Evolutionary conservation across 2,888 invertebrate genomes (phyloP).

Genomic region (Nomada ferruginata): DNA sequence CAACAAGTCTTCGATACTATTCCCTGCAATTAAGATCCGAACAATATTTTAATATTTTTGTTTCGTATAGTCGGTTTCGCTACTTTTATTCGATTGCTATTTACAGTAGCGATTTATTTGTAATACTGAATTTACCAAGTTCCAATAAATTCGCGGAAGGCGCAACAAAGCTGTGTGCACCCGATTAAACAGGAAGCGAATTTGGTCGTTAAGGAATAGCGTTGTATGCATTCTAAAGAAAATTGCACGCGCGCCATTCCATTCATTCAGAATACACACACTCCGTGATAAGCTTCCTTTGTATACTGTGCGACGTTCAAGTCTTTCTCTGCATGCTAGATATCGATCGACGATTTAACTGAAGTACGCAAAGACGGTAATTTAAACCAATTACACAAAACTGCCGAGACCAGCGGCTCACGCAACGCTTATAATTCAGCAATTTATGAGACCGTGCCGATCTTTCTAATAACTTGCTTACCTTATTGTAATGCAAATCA

Average conservation of each 20-base stretch:
- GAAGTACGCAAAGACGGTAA: conserved; percentile 21
- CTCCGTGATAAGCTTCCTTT: conserved; percentile 51
- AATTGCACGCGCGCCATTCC: conserved; percentile 52
- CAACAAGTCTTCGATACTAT: not conserved
- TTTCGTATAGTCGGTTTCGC: not conserved
- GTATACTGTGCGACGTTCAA: conserved; percentile 25
- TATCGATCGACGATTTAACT: conserved; percentile 32
- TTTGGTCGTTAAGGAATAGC: conserved; percentile 56
- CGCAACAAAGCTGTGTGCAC: conserved; percentile 50
- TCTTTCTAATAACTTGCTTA: not conserved
- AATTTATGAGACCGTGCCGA: not conserved
- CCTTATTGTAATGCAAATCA: not conserved
- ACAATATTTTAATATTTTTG: not conserved
- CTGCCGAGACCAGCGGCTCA: not conserved
- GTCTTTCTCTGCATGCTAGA: not conserved
- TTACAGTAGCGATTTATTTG: not conserved
- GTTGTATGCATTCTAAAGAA: conserved; percentile 56
- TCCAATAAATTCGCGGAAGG: conserved; percentile 37
- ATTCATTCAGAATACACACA: conserved; percentile 51
- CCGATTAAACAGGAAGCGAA: conserved; percentile 58
- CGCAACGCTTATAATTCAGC: not conserved
- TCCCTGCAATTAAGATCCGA: not conserved
- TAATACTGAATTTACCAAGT: not conserved
- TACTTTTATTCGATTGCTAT: not conserved
- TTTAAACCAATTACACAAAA: conserved; percentile 41